Base-by-base conservation (phyloP, 2,888 invertebrate genomes). In the Amiota minor region DNA sequence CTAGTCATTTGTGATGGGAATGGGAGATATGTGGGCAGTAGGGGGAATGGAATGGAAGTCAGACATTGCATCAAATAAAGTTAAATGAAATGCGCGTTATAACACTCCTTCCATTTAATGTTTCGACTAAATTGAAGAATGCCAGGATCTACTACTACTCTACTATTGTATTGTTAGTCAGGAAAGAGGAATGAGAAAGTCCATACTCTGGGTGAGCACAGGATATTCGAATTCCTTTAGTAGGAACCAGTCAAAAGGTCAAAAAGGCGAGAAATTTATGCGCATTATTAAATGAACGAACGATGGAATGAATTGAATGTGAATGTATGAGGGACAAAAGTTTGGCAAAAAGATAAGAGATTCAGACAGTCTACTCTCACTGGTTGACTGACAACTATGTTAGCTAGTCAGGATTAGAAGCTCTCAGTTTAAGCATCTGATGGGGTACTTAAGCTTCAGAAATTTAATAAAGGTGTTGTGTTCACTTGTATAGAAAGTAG, bases 201-300 rank as follows among this genome's bases (percentile, higher is more conserved):
- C 35, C 23, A 23, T 23, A 23, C 35, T 35, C 35, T 35, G 0
- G 35, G 2, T 35, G 35, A 35, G 6, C 35, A 6, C 6, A 6
- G 35, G 35, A n/a, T 35, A 35, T 35, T 6, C 35, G 35, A 6
- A 35, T 59, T 20, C 20, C 20, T 9, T 20, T 49, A 49, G 78
- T 80, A 86, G 83, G 80, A 81, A 84, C 80, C 80, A 84, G 84
- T 84, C 84, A 84, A 81, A 82, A 78, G 84, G 82, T 78, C 80
- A 76, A 71, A 65, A 78, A 68, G 74, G 73, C 76, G 76, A 78
- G 75, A 65, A 84, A 84, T 84, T 84, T 84, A 84, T 84, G 86
- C 84, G 86, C 84, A 86, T 84, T 84, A 86, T 86, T 86, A 84
- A 84, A 81, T 49, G 62, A 62, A 61, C 23, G 61, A 61, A 35